These are phyloP conservation scores for Deroptyus accipitrinus DNA, from an alignment of 2,113 vertebrate genomes.

Conservation along the genomic window DNA sequence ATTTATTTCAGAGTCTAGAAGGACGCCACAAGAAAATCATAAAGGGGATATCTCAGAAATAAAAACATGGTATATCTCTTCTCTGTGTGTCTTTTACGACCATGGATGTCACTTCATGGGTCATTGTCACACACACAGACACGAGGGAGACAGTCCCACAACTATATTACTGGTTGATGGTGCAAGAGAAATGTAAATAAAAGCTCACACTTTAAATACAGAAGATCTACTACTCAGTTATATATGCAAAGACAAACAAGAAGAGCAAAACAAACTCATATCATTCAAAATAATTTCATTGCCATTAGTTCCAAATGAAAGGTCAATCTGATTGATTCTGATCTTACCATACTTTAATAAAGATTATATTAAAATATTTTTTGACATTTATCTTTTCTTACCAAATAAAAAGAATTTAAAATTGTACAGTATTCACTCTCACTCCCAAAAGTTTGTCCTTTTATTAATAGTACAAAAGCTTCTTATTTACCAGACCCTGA, in stretches of 20 bases:
- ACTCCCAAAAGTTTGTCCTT: background rate
- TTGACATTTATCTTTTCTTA: background rate
- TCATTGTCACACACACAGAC: background rate
- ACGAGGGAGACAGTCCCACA: background rate
- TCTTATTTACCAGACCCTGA: background rate
- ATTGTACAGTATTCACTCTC: background rate
- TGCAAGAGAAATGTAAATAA: background rate
- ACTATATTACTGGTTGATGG: background rate
- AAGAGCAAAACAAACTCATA: background rate
- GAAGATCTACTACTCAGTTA: background rate
- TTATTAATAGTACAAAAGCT: background rate
- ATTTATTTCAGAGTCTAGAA: background rate
- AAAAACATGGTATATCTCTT: background rate
- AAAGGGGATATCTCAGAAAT: background rate
- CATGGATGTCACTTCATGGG: background rate
- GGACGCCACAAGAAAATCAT: background rate
- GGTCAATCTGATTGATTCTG: background rate
- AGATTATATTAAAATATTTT: background rate
- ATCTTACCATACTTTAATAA: background rate
- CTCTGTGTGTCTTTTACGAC: fast-evolving
- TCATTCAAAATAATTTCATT: background rate
- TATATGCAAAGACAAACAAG: background rate
- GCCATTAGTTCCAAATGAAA: background rate
- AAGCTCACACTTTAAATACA: background rate
- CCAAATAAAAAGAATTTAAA: background rate